Base-by-base conservation (phyloP, 53 echinoderm and acorn worm genomes). In the Holothuria leucospilota region DNA sequence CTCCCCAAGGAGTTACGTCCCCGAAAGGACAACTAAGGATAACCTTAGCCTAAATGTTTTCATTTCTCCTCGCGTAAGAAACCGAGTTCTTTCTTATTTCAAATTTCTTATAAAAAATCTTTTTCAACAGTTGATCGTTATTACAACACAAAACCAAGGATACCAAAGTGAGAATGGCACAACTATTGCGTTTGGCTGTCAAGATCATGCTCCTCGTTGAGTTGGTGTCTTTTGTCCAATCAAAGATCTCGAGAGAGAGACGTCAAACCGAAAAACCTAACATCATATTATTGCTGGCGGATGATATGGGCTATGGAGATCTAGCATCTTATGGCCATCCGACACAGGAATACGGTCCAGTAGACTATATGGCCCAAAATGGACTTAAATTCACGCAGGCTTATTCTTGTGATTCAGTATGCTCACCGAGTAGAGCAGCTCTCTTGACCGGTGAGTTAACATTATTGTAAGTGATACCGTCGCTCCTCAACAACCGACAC, bases 251-350 rank as follows among this genome's bases (percentile, higher is more conserved):
- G 1, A 56, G 56, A 80, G 27, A 6, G 16, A 51, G 83, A 25
- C 24, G 60, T 6, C 63, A 72, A 0, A 69, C 40, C 29, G 81
- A 88, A 38, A 88, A 88, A 68, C 92, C 92, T 15, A 92, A 92
- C 71, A 84, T 92, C 70, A 84, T 92, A 9, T 24, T 92, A 53
- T 67, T 92, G 68, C 78, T 92, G 27, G 92, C 92, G 14, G 92
- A 92, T 73, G 92, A 92, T 71, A 88, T 92, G 88, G 92, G 92
- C 46, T 96, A 96, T 63, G 96, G 96, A 27, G 96, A 96, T 59
- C 82, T 96, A 30, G 88, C 94, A 3, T 90, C 92, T 1, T 94
- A 94, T 70, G 94, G 96, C 8, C 94, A 96, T 62, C 96, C 94
- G 4, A 91, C 86, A n/a, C 94, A 94, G 81, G 94, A 94, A 87